Evolutionary conservation across 2,113 vertebrate species (phyloP), one percentile per base, ranked within the genome.

Genomic region (Sciurus niger): DNA sequence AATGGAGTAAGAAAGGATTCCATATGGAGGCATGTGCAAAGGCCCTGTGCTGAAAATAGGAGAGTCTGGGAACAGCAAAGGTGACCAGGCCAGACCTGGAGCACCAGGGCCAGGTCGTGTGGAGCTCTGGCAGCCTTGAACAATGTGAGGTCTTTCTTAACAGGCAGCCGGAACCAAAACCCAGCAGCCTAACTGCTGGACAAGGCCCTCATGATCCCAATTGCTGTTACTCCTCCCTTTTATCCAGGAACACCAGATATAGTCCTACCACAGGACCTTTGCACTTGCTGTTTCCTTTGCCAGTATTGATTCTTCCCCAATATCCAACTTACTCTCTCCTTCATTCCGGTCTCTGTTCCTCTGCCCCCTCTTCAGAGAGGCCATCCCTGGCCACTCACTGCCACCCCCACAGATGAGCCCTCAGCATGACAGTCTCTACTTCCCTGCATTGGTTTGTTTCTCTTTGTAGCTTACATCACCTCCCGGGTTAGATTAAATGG

Each of bases 191-290:
- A n/a, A 48, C 32, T 74, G 25, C 40, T 77, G 40, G 60, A 5
- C 1, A n/a, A 80, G 46, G 60, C n/a, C 34, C 24, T 89, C 22
- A 14, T 24, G 48, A 58, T 82, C 85, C 74, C 14, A 32, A 28
- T n/a, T 4, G 34, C 40, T 60, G 2, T 76, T 70, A 48, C 10
- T 74, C n/a, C 17, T 72, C 67, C n/a, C 40, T 53, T 76, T 70
- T 76, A 74, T 58, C 51, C 34, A 55, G 88, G 63, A 96, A 37
- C n/a, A 60, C 20, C 2, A 2, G 48, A 40, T 17, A n/a, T 78
- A 28, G 78, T 91, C 37, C 73, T 93, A 32, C 73, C 48, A 25
- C 63, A 65, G 86, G 55, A 22, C 79, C 86, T 96, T 95, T 91
- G 93, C 30, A 46, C 20, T 32, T 17, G 53, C n/a, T 25, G 0